A percentile compares a stretch with the other conserved stretches of the same genome.
phyloP scores from a whole-genome alignment of 2,888 invertebrate genomes.

The Synanthedon formicaeformis region DNA sequence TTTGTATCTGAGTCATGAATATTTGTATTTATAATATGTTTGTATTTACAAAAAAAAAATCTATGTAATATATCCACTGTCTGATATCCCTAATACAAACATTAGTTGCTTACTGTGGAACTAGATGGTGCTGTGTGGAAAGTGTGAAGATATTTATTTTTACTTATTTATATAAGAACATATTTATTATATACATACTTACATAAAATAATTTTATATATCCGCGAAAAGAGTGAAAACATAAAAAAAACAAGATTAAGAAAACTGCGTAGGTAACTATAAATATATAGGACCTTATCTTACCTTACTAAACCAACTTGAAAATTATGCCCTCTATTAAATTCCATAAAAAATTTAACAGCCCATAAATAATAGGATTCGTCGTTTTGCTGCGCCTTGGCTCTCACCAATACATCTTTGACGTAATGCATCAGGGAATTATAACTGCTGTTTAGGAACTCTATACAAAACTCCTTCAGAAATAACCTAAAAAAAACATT shows the following conservation, averaged over 20 bases:
- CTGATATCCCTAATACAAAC: too few species aligned
- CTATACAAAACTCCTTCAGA: conserved; percentile 93
- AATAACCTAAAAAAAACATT: conserved; percentile 78
- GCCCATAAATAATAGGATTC: conserved; percentile 96
- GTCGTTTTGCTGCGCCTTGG: conserved; percentile 83
- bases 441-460: conserved; percentile 92
- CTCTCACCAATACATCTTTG: conserved; percentile 78
- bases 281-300: conserved; percentile 7
- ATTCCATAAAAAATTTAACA: conserved; percentile 96
- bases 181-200: background rate
- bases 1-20: too few species aligned
- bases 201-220: background rate
- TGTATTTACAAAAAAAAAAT: too few species aligned
- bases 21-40: too few species aligned
- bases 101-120: too few species aligned
- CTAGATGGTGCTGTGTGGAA: too few species aligned
- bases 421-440: conserved; percentile 92
- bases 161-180: too few species aligned
- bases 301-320: conserved; percentile 91
- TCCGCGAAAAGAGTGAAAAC: too few species aligned
- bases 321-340: conserved; percentile 89
- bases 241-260: too few species aligned
- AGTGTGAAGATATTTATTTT: too few species aligned
- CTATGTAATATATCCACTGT: too few species aligned
- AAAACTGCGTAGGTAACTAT: too few species aligned